Conservation (phyloP, 2,888 invertebrate species). For the Hecatera dysodea region DNA sequence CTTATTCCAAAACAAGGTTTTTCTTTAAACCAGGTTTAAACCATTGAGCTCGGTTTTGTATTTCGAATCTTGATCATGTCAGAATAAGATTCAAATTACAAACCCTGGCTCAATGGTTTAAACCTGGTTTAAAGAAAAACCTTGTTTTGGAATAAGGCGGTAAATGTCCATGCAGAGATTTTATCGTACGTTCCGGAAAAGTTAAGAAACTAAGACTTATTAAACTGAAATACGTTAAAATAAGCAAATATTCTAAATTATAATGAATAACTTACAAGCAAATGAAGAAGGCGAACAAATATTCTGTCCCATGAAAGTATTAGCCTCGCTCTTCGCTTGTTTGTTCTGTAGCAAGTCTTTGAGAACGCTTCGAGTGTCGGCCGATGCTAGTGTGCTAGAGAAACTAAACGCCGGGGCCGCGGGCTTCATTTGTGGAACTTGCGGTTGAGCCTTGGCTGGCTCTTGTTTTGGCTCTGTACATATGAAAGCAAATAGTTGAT, state of each 20-base stretch:
- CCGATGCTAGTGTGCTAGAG: slow-evolving; percentile 58
- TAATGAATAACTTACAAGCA: slow-evolving; percentile 73
- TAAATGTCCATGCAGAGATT: neutral
- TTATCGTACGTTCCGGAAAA: neutral
- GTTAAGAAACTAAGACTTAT: neutral
- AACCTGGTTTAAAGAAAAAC: too few species aligned
- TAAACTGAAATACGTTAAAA: neutral
- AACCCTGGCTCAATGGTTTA: too few species aligned
- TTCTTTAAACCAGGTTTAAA: too few species aligned
- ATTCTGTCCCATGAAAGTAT: slow-evolving; percentile 85
- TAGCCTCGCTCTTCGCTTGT: slow-evolving; percentile 75
- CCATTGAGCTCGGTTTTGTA: too few species aligned
- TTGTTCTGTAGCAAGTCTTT: slow-evolving; percentile 80
- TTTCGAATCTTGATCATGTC: too few species aligned
- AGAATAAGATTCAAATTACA: too few species aligned
- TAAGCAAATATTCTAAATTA: neutral
- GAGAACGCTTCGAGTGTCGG: slow-evolving; percentile 76
- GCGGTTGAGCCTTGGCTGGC: slow-evolving; percentile 55
- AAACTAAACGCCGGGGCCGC: slow-evolving; percentile 48
- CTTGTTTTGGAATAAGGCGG: too few species aligned
- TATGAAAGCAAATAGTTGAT: neutral
- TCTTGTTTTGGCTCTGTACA: slow-evolving; percentile 68
- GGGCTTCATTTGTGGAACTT: slow-evolving; percentile 45
- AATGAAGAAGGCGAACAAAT: slow-evolving; percentile 84
- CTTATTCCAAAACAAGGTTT: too few species aligned